These are phyloP conservation scores for Pseudomugil tenellus DNA, from an alignment of 2,797 vertebrate species.

Conservation along the genomic window DNA sequence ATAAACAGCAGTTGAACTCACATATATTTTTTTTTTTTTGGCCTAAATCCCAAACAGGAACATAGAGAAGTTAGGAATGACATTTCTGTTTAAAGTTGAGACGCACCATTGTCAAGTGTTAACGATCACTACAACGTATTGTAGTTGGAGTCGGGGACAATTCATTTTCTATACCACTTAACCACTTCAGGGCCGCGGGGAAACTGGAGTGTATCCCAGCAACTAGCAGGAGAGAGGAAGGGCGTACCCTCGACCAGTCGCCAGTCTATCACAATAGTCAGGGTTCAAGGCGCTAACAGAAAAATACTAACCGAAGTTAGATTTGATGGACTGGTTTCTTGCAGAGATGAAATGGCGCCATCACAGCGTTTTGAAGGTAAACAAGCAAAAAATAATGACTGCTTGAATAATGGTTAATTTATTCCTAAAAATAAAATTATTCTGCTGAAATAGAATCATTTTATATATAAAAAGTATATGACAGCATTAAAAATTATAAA, in stretches of 20 bases:
- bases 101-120: no score
- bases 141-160: background rate
- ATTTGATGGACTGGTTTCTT: background rate
- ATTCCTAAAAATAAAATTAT: background rate
- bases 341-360: background rate
- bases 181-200: no score
- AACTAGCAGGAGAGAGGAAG: no score
- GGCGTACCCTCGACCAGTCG: no score
- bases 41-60: no score
- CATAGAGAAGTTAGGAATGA: no score
- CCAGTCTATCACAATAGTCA: no score
- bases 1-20: background rate
- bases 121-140: background rate
- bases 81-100: no score
- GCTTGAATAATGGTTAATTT: background rate
- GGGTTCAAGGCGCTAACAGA: background rate
- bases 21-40: no score
- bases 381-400: background rate
- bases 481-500: background rate
- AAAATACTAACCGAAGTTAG: background rate
- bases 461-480: background rate
- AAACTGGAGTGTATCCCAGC: no score
- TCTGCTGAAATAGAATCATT: background rate
- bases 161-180: no score
- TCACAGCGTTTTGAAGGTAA: background rate